phyloP scores from a whole-genome alignment of 2,797 vertebrate genomes.

The Sebastes paucispinis region DNA sequence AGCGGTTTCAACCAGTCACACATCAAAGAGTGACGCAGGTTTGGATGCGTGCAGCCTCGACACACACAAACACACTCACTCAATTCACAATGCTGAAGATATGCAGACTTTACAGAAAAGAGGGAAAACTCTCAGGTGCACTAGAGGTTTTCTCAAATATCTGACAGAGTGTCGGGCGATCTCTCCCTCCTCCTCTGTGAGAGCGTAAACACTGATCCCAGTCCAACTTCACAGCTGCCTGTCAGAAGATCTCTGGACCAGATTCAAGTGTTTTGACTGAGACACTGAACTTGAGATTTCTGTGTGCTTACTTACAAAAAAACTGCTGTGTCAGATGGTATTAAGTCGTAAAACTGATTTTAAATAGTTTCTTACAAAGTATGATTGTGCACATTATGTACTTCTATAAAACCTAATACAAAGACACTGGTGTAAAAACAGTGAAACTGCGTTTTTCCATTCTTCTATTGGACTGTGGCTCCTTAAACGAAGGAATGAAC shows the following conservation, averaged over 20 bases:
- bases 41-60: neutral
- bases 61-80: neutral
- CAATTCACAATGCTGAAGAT: neutral
- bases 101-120: conserved; percentile 40
- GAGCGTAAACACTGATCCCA: conserved; percentile 43
- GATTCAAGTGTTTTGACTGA: conserved; percentile 1
- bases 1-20: neutral
- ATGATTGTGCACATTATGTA: neutral
- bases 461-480: neutral
- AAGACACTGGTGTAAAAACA: neutral
- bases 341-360: neutral
- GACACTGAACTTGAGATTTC: neutral
- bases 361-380: neutral
- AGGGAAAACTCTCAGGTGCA: conserved; percentile 62
- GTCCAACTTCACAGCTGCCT: conserved; percentile 38
- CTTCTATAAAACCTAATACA: neutral
- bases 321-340: neutral
- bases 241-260: conserved; percentile 32
- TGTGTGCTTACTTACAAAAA: neutral
- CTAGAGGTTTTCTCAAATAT: conserved; percentile 46
- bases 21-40: conserved; percentile 1
- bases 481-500: neutral
- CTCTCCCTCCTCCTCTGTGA: neutral
- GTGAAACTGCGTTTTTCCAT: neutral
- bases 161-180: neutral